These are phyloP conservation scores for Cryptosula pallasiana DNA, from an alignment of 2,888 invertebrate genomes.

Conservation along the genomic window DNA sequence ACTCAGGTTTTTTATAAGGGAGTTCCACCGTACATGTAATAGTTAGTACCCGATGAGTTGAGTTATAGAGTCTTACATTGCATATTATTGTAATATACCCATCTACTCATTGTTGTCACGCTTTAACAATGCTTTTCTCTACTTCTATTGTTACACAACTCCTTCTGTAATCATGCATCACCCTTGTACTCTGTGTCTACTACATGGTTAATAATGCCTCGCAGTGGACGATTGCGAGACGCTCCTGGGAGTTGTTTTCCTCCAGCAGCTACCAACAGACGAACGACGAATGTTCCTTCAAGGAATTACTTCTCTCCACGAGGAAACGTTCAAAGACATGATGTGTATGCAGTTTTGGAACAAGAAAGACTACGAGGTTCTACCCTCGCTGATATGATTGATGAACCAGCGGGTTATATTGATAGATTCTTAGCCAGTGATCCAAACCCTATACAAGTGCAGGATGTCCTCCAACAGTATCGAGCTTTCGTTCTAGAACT, in stretches of 20 bases:
- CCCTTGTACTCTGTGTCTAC: too few species aligned
- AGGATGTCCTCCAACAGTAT: neutral
- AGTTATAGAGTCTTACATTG: too few species aligned
- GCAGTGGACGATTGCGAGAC: neutral
- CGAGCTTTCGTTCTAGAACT: conserved; percentile 6
- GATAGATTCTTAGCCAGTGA: neutral
- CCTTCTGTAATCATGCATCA: too few species aligned
- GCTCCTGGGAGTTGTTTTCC: conserved; percentile 11
- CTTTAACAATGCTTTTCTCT: too few species aligned
- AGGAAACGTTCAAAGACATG: neutral
- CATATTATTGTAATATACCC: too few species aligned
- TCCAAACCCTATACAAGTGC: neutral
- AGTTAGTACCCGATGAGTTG: too few species aligned
- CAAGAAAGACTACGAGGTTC: neutral
- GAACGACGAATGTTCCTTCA: neutral
- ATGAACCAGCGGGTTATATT: neutral
- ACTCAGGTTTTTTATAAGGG: too few species aligned
- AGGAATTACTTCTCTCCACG: neutral
- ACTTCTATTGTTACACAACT: too few species aligned
- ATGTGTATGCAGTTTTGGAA: neutral
- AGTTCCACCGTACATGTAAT: too few species aligned
- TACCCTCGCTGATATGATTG: neutral
- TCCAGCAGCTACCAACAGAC: neutral
- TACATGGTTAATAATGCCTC: too few species aligned
- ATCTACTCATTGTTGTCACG: too few species aligned